A percentile compares a stretch with the other conserved stretches of the same genome.
phyloP scores from a whole-genome alignment of 2,888 invertebrate species.

The Agrotis puta region DNA sequence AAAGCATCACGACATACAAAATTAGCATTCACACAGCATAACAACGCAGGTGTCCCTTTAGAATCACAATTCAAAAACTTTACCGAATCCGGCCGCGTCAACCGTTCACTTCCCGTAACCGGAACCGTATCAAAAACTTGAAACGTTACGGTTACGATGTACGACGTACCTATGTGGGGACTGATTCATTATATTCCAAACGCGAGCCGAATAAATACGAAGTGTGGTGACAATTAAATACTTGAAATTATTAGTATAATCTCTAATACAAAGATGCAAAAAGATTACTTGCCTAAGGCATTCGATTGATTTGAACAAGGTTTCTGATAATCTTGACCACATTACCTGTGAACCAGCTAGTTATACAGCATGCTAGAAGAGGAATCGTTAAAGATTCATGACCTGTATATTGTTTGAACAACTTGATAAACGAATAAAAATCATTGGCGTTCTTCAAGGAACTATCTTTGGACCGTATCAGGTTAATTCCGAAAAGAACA shows the following conservation, averaged over 20 bases:
- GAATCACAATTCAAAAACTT: constrained; percentile 59
- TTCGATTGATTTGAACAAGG: too few species aligned
- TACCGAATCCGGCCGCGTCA: constrained; percentile 54
- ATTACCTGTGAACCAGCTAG: accelerated
- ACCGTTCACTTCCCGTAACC: constrained; percentile 60
- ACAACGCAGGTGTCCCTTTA: constrained; percentile 44
- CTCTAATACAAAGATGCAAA: not conserved
- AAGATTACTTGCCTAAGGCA: not conserved
- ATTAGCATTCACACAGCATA: constrained; percentile 52
- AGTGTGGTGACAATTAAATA: not conserved
- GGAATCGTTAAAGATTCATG: not conserved
- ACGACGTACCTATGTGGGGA: constrained; percentile 10
- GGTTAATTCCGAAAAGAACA: not conserved
- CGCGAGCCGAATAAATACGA: constrained; percentile 11
- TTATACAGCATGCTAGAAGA: not conserved
- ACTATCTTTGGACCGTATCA: not conserved
- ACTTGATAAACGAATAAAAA: not conserved
- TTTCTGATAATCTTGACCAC: not conserved
- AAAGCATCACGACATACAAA: constrained; percentile 5
- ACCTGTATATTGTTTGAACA: not conserved
- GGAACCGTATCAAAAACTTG: constrained; percentile 59
- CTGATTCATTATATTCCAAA: constrained; percentile 38
- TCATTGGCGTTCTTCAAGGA: constrained; percentile 15
- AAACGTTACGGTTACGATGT: constrained; percentile 34
- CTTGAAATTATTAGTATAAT: not conserved